Base-by-base conservation (phyloP, 2,113 vertebrate genomes). In the Acrocephalus kingi region DNA sequence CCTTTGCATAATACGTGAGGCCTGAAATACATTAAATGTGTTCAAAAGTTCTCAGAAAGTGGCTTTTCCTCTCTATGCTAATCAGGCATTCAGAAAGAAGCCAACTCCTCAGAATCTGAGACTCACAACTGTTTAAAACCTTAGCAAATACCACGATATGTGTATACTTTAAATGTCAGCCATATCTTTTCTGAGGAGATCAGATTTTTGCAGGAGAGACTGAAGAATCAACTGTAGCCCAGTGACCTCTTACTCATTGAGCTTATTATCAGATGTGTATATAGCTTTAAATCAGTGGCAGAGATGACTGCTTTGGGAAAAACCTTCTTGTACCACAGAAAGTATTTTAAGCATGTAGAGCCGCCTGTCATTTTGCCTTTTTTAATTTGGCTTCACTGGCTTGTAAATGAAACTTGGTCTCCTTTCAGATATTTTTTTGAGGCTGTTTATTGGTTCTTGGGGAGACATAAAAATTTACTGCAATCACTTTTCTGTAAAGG, bases 81-180 rank as follows among this genome's bases (percentile, higher is more conserved):
- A 87, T 81, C 45, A 85, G 22, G 52, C 35, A 73, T 59, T 78
- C 33, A n/a, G 41, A 51, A 39, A 45, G 51, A 74, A 24, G 2
- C 5, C n/a, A 43, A 6, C 12, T 77, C n/a, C 56, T 89, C 45
- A 52, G 67, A 95, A 72, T 87, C 6, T 75, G 67, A 92, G 67
- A 81, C 52, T 93, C 35, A 71, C 76, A 94, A 69, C 67, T 89
- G 41, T 84, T 78, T 76, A 89, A 92, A 92, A 71, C 33, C 54
- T 96, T 49, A 84, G 81, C 77, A 97, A 94, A 95, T 94, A 48
- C 27, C 92, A 96, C 8, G 4, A 48, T 76, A 68, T 84, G 55
- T 82, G 45, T 91, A 46, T 91, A 62, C 17, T 59, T 27, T 67
- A 94, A 95, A 91, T 95, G 82, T 88, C 78, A 95, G 63, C 16